phyloP scores from a whole-genome alignment of 2,113 vertebrate genomes.

The Elaphurus davidianus region DNA sequence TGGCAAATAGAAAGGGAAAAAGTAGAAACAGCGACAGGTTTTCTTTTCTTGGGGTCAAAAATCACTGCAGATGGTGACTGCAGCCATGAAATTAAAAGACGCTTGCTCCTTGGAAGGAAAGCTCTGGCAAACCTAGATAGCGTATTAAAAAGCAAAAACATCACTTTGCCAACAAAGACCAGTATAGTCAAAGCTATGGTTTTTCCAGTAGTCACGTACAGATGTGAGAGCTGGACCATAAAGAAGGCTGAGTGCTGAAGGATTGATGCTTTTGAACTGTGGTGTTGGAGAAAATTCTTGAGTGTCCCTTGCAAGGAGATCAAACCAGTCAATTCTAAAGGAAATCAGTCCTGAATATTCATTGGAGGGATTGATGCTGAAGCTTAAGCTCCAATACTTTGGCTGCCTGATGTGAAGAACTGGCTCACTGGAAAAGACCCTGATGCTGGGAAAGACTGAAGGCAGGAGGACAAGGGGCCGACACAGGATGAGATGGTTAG shows the following conservation, averaged over 20 bases:
- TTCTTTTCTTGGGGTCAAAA: neutral
- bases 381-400: neutral
- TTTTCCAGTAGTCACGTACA: neutral
- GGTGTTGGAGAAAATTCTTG: neutral
- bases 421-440: neutral
- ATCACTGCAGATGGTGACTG: neutral
- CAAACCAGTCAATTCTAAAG: neutral
- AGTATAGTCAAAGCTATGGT: neutral
- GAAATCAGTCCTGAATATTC: neutral
- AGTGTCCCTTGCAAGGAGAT: neutral
- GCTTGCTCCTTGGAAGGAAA: neutral
- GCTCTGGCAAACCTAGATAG: neutral
- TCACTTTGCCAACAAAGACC: neutral
- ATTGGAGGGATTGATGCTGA: neutral
- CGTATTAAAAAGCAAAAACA: neutral
- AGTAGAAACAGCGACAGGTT: neutral
- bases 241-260: rapidly evolving
- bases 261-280: neutral
- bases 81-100: neutral
- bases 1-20: neutral
- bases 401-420: neutral
- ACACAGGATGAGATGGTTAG: neutral
- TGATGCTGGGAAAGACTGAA: neutral
- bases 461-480: rapidly evolving
- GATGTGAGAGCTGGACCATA: neutral